These are phyloP conservation scores for Cossypha caffra DNA, from an alignment of 2,797 vertebrate genomes.

Conservation along the genomic window DNA sequence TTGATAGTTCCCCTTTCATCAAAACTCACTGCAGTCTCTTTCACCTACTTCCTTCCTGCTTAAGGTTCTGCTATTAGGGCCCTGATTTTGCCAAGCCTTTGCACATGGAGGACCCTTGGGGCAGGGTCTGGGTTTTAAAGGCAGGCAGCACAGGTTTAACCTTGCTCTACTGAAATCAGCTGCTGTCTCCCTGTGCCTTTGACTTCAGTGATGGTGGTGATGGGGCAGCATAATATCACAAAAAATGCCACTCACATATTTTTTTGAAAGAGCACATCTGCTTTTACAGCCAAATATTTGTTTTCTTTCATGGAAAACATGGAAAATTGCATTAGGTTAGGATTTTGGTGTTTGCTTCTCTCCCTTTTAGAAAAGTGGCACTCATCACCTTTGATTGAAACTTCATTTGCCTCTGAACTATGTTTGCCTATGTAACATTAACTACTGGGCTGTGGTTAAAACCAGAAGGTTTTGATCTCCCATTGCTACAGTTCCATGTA, in stretches of 20 bases:
- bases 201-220: background rate
- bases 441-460: background rate
- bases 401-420: background rate
- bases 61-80: background rate
- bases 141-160: background rate
- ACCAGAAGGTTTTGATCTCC: background rate
- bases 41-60: conserved; percentile 35
- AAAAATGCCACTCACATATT: background rate
- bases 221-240: background rate
- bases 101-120: background rate
- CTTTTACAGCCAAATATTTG: background rate
- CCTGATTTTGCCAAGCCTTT: background rate
- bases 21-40: background rate
- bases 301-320: background rate
- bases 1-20: conserved; percentile 28
- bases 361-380: background rate
- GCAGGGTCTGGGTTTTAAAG: background rate
- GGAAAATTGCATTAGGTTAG: background rate
- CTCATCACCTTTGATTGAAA: background rate
- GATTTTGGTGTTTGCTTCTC: background rate
- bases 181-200: background rate
- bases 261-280: background rate
- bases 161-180: background rate
- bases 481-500: background rate
- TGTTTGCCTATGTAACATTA: background rate